Percentiles rank a stretch among this genome's conserved stretches.
These are phyloP conservation scores for Griposia aprilina DNA, from an alignment of 2,888 invertebrate genomes.

Conservation along the genomic window DNA sequence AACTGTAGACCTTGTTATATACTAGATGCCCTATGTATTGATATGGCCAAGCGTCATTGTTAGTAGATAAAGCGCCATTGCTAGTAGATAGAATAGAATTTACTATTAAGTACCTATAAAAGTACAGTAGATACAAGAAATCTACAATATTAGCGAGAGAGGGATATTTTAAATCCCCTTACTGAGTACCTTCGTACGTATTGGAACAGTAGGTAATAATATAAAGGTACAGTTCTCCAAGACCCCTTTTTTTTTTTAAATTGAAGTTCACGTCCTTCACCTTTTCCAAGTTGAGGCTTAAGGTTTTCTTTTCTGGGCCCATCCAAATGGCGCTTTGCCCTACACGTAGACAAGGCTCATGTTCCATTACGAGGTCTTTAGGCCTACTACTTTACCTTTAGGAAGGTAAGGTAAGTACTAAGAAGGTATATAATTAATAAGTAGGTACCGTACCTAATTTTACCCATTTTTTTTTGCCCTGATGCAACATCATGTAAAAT, in stretches of 20 bases:
- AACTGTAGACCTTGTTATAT: constrained; percentile 37
- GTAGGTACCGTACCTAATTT: background rate
- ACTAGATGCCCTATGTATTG: constrained; percentile 35
- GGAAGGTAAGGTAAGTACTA: background rate
- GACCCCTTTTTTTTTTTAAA: background rate
- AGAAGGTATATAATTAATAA: background rate
- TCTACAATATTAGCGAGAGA: constrained; percentile 1
- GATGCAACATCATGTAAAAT: background rate
- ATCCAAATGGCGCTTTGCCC: background rate
- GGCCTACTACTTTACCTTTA: background rate
- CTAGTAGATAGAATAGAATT: constrained; percentile 36
- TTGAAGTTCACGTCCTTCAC: background rate
- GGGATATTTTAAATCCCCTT: background rate
- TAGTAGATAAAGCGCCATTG: constrained; percentile 23
- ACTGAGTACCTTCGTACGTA: background rate
- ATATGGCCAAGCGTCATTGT: constrained; percentile 9
- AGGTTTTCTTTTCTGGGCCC: background rate
- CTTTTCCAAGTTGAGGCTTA: too few species aligned
- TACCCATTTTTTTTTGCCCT: background rate
- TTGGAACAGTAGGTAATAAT: background rate
- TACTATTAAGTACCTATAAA: background rate
- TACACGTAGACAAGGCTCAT: background rate
- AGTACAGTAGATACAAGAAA: constrained; percentile 9
- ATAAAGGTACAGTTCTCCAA: background rate
- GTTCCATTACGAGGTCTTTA: background rate